These are phyloP conservation scores for Myrmophylax atrothorax DNA, from an alignment of 2,113 vertebrate genomes.

Conservation along the genomic window DNA sequence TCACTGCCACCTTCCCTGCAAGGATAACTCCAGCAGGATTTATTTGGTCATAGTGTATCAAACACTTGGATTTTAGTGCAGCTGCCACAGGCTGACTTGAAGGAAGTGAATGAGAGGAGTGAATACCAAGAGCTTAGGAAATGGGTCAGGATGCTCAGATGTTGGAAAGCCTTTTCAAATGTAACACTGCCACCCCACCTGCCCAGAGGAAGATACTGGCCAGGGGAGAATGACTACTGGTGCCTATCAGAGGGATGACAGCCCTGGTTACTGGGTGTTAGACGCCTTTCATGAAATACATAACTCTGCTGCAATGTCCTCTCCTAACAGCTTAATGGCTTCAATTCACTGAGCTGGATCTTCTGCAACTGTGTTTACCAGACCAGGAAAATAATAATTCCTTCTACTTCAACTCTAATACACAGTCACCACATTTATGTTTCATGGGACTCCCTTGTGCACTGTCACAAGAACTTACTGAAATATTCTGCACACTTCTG, in stretches of 20 bases:
- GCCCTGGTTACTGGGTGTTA: background rate
- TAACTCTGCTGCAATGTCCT: background rate
- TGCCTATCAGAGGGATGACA: background rate
- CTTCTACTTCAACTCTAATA: background rate
- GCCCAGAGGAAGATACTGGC: background rate
- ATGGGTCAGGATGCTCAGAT: background rate
- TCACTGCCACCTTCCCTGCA: background rate
- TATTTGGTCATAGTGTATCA: background rate
- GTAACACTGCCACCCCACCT: background rate
- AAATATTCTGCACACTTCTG: background rate
- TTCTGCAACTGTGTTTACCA: background rate
- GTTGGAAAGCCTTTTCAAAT: background rate
- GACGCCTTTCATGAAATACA: background rate
- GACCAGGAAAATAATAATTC: background rate
- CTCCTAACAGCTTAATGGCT: background rate
- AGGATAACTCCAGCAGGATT: background rate
- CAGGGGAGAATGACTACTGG: background rate
- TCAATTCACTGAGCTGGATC: background rate
- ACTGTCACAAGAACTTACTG: background rate
- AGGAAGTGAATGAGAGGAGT: background rate
- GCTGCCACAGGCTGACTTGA: background rate
- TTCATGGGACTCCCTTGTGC: background rate
- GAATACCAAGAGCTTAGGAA: background rate
- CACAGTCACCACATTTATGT: background rate
- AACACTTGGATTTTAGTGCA: background rate